Percentiles rank a stretch among this genome's conserved stretches.
These are phyloP conservation scores for Characodon lateralis DNA, from an alignment of 2,797 vertebrate species.

Conservation along the genomic window DNA sequence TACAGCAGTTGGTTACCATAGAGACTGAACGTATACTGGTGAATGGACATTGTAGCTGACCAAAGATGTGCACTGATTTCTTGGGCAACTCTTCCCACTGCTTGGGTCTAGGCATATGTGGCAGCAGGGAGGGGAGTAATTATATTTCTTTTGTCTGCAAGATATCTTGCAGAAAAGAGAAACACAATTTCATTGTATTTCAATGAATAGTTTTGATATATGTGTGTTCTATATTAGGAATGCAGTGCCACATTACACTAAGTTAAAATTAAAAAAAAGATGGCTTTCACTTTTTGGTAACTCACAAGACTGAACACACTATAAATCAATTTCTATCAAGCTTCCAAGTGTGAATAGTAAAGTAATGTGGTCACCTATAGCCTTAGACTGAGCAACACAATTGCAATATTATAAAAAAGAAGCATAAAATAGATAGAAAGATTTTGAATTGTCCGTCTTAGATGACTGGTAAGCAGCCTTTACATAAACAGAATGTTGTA, in stretches of 20 bases:
- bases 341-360: conserved; percentile 20
- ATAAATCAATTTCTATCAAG: conserved; percentile 22
- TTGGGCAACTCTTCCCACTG: not conserved
- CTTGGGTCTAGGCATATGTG: not conserved
- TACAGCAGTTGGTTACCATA: not conserved
- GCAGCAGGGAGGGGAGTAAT: not conserved
- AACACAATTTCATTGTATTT: not conserved
- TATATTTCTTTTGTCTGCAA: not conserved
- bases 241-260: not conserved
- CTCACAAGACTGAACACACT: not conserved
- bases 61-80: not conserved
- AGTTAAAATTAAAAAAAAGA: not conserved
- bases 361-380: conserved; percentile 13
- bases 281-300: conserved; percentile 11
- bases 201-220: not conserved
- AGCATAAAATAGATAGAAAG: conserved; percentile 2
- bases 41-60: not conserved
- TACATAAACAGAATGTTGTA: conserved; percentile 34
- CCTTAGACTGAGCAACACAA: conserved; percentile 15
- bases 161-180: not conserved
- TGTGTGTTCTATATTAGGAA: not conserved
- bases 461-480: conserved; percentile 2
- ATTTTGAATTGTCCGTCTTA: conserved; percentile 24
- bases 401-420: not conserved
- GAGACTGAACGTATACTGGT: not conserved